phyloP scores from a whole-genome alignment of 2,888 invertebrate species.

The Chouioia cunea region DNA sequence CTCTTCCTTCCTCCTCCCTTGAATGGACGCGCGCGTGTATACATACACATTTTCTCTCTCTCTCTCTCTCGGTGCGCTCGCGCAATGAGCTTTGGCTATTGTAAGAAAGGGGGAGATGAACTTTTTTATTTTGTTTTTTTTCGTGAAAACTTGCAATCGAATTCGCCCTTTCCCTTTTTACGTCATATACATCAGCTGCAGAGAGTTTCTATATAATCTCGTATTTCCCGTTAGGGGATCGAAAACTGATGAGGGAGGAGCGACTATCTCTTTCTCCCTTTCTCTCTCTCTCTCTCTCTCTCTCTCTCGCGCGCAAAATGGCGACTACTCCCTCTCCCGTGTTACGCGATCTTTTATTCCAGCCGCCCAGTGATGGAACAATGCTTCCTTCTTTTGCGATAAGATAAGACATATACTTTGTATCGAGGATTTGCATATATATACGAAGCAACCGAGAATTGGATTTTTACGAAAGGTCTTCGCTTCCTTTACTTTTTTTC shows the following conservation, averaged over 20 bases:
- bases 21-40: conserved; percentile 50
- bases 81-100: no score
- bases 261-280: conserved; percentile 60
- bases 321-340: conserved; percentile 59
- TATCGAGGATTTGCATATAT: conserved; percentile 37
- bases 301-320: conserved; percentile 58
- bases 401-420: conserved; percentile 28
- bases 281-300: no score
- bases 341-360: conserved; percentile 47
- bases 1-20: conserved; percentile 48
- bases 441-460: neutral
- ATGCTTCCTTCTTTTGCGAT: conserved; percentile 35
- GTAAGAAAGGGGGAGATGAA: no score
- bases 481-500: neutral
- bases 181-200: no score
- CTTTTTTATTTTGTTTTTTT: no score
- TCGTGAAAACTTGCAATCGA: no score
- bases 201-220: no score
- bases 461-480: neutral
- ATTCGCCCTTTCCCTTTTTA: no score
- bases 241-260: conserved; percentile 56
- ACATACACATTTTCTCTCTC: conserved; percentile 50
- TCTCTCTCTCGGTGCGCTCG: conserved; percentile 30
- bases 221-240: no score
- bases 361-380: conserved; percentile 36